Base-by-base conservation (phyloP, 2,888 invertebrate species). In the Phyto melanocephala region DNA sequence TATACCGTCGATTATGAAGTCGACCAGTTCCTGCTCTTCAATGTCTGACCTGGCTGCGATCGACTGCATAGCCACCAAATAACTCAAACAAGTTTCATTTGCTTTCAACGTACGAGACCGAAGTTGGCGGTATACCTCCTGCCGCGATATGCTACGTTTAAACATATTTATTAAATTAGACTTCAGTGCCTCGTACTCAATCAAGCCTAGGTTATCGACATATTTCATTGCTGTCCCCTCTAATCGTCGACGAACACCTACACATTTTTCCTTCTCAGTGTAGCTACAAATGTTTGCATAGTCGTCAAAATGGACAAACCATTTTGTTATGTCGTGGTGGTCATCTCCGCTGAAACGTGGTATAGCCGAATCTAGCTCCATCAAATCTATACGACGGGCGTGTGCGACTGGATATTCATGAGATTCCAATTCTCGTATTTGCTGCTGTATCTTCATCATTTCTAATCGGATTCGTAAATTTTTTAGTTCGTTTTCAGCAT, bases 61-160 rank as follows among this genome's bases (percentile, higher is more conserved):
- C 10, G 70, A 13, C 17, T 71, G 78, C 78, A 78, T 78, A 1
- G 70, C 17, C 1, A 78, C 56, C 11, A 63, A 10, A 15, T 78
- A 79, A 35, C 72, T 79, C 0, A 79, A n/a, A 22, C 79, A 79
- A 0, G 72, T 58, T 17, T 79, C 72, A 6, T 58, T 52, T 1
- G 50, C 8, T 17, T 33, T 50, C 6, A 72, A 42, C 1, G 28
- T 72, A 1, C 72, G 37, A 4, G 24, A 7, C 1, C 60, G 50
- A 1, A 79, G 42, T 28, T 80, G 74, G 2, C 68, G 60, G 20
- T 74, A 80, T 1, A 67, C 15, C 28, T 80, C 80, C n/a, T 80
- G 74, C 0, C 74, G 52, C 4, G 74, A 20, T 5, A 72, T 37
- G 0, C 45, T 74, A 0, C 71, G 62, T 5, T 28, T 42, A 11